Evolutionary conservation across 1,140 invertebrate species (phyloP).

Genomic region (Ostrea edulis): DNA sequence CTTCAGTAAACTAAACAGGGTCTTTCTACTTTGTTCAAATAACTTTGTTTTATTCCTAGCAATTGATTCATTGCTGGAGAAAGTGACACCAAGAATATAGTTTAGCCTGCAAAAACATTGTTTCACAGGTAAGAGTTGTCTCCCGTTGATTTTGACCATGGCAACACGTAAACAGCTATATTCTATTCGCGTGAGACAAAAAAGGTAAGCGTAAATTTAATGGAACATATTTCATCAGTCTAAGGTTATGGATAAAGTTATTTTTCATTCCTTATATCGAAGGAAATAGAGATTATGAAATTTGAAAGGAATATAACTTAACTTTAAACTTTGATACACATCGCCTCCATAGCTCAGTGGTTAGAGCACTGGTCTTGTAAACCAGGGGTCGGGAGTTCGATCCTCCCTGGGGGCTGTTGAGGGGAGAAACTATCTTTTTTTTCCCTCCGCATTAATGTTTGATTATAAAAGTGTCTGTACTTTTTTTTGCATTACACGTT

Average conservation of each 20-base stretch:
- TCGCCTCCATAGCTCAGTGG: constrained; percentile 94
- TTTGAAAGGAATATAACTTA: background rate
- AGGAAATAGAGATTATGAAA: background rate
- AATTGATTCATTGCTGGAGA: no score
- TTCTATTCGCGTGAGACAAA: background rate
- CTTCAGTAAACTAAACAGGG: no score
- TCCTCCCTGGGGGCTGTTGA: constrained; percentile 71
- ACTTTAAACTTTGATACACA: background rate
- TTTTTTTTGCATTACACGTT: no score
- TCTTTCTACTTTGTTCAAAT: no score
- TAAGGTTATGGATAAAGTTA: background rate
- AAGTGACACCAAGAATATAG: no score
- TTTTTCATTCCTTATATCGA: no score
- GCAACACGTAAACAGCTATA: background rate
- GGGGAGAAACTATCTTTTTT: background rate
- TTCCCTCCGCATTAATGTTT: no score
- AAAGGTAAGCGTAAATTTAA: background rate
- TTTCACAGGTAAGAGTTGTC: background rate
- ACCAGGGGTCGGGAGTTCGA: constrained; percentile 81
- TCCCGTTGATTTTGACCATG: constrained; percentile 13
- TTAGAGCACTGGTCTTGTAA: constrained; percentile 96
- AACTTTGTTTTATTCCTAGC: no score
- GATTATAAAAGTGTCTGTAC: no score
- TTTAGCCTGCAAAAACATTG: no score
- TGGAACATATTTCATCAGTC: background rate